These are phyloP conservation scores for Lichenostomus cassidix DNA, from an alignment of 2,113 vertebrate genomes.

Conservation along the genomic window DNA sequence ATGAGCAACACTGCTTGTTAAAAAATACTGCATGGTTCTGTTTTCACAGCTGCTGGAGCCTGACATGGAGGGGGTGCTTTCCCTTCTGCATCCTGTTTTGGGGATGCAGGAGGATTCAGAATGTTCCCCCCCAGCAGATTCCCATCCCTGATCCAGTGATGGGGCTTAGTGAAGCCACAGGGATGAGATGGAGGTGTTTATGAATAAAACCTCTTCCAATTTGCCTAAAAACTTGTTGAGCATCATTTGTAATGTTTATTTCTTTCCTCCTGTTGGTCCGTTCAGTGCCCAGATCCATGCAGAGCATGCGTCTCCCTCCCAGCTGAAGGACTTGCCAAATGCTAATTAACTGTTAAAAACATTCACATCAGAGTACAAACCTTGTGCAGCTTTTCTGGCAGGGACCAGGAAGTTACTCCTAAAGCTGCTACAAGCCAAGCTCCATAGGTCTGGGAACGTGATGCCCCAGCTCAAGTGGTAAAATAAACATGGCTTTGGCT, in stretches of 20 bases:
- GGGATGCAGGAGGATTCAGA: not conserved
- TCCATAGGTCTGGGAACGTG: not conserved
- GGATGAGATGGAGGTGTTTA: not conserved
- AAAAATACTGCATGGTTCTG: not conserved
- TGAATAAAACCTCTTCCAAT: not conserved
- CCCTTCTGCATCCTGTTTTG: not conserved
- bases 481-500: not conserved
- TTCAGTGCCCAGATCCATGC: not conserved
- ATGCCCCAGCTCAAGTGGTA: not conserved
- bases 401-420: not conserved
- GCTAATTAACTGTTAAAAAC: conserved; percentile 63
- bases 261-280: not conserved
- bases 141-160: not conserved
- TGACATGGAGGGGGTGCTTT: not conserved
- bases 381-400: conserved; percentile 19
- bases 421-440: conserved; percentile 27
- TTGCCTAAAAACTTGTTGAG: not conserved
- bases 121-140: not conserved
- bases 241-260: conserved; percentile 1
- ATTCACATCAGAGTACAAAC: conserved; percentile 46
- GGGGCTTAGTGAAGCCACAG: not conserved
- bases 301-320: not conserved
- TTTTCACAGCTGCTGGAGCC: not conserved
- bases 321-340: conserved; percentile 42
- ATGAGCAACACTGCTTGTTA: not conserved